Evolutionary conservation across 1,140 invertebrate species (phyloP).

Genomic region (Cotesia typhae): DNA sequence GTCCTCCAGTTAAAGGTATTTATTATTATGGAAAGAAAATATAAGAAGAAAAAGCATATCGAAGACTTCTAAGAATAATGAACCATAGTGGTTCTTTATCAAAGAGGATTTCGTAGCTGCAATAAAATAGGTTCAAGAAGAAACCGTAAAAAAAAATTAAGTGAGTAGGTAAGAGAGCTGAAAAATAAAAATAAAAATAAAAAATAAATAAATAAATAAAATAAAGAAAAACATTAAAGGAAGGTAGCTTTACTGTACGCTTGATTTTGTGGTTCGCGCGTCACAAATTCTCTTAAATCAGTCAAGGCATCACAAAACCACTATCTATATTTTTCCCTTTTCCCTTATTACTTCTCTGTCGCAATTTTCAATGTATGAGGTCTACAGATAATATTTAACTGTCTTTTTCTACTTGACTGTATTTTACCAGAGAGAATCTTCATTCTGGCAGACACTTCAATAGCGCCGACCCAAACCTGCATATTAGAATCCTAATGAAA

Average conservation of each 20-base stretch:
- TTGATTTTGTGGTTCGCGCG: conserved; percentile 30
- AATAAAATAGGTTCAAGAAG: conserved; percentile 24
- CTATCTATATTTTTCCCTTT: background rate
- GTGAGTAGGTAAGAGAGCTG: no score
- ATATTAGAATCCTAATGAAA: conserved; percentile 44
- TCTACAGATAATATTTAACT: background rate
- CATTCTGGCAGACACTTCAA: conserved; percentile 19
- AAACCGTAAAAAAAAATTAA: conserved; percentile 8
- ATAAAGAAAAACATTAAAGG: background rate
- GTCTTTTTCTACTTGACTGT: background rate
- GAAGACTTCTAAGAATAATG: background rate
- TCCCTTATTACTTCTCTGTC: background rate
- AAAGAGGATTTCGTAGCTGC: conserved; percentile 25
- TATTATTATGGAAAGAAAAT: conserved; percentile 8
- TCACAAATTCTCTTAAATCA: conserved; percentile 32
- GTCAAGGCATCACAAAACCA: conserved; percentile 26
- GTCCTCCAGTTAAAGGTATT: conserved; percentile 8
- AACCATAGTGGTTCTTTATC: conserved; percentile 1
- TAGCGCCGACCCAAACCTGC: conserved; percentile 35
- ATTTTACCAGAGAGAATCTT: conserved; percentile 14
- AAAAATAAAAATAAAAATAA: no score
- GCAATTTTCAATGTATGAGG: conserved; percentile 7
- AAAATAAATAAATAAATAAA: conserved; percentile 1
- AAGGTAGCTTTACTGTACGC: conserved; percentile 19
- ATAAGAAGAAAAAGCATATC: conserved; percentile 7